A percentile compares a stretch with the other conserved stretches of the same genome.
Conservation (phyloP, 2,797 vertebrate genomes). For the Anniella stebbinsi region DNA sequence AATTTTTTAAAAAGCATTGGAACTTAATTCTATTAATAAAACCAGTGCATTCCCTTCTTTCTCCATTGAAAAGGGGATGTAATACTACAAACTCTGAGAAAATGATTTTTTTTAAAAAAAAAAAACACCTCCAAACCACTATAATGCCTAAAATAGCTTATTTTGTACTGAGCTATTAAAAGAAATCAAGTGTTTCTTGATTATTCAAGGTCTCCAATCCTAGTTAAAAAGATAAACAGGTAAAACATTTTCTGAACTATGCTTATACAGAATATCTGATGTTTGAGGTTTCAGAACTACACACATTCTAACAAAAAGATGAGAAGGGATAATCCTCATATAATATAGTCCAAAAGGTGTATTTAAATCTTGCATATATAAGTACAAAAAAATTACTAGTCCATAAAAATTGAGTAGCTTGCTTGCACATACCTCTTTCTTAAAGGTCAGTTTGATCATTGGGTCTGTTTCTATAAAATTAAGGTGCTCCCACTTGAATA, state of each 20-base stretch:
- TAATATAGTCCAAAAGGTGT: background rate
- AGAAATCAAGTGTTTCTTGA: background rate
- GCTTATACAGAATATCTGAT: rapidly evolving
- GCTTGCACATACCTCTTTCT: background rate
- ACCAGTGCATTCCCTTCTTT: background rate
- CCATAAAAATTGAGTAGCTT: background rate
- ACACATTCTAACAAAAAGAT: background rate
- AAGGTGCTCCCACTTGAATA: background rate
- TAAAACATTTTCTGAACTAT: background rate
- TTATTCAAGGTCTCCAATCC: background rate
- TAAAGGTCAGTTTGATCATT: background rate
- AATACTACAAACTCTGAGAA: rapidly evolving
- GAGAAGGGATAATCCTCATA: conserved; percentile 19
- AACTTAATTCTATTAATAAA: background rate
- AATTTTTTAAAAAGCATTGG: background rate
- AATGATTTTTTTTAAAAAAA: rapidly evolving
- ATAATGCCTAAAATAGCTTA: background rate
- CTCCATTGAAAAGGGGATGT: background rate
- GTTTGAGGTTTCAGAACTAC: background rate
- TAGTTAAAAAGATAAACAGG: conserved; percentile 8
- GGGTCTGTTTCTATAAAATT: background rate
- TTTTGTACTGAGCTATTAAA: conserved; percentile 8
- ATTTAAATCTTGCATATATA: conserved; percentile 15
- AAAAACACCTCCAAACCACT: background rate
- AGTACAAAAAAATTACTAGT: background rate